Percentiles rank a stretch among this genome's conserved stretches.
Evolutionary conservation across 1,140 invertebrate genomes (phyloP).

Genomic region (Halictus rubicundus): DNA sequence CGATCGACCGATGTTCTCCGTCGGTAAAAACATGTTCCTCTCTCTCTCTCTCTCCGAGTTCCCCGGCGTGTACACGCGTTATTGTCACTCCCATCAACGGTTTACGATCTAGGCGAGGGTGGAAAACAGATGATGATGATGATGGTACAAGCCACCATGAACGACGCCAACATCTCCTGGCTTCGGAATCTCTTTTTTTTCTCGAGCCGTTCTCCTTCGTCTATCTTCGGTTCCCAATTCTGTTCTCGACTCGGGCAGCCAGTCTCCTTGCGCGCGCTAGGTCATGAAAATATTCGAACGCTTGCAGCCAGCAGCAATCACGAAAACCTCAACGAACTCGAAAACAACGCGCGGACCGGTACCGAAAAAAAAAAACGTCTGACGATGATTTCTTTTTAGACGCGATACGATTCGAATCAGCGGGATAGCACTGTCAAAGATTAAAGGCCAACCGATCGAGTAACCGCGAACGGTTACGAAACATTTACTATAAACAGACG

Average conservation of each 20-base stretch:
- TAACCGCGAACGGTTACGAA: background rate
- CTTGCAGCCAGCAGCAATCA: background rate
- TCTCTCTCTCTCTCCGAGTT: slow-evolving; percentile 12
- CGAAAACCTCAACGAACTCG: background rate
- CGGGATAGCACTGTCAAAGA: background rate
- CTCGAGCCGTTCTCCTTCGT: background rate
- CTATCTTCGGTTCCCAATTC: background rate
- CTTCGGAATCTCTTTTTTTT: background rate
- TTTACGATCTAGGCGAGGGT: slow-evolving; percentile 19
- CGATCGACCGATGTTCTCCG: slow-evolving; percentile 11
- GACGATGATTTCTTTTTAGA: background rate
- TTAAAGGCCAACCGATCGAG: background rate
- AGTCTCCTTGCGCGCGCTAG: no score
- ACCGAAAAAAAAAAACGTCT: background rate
- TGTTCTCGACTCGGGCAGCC: background rate
- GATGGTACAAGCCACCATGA: slow-evolving; percentile 3
- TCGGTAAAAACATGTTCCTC: slow-evolving; percentile 18
- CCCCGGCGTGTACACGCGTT: slow-evolving; percentile 33
- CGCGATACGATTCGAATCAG: background rate
- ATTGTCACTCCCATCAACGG: background rate
- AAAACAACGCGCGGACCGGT: background rate
- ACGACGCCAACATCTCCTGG: background rate
- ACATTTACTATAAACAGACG: slow-evolving; percentile 1
- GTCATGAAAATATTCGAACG: background rate
- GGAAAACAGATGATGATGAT: background rate